Percentiles rank a stretch among this genome's conserved stretches.
Conservation (phyloP, 35 echinoderm and acorn worm species). For the Anneissia japonica region DNA sequence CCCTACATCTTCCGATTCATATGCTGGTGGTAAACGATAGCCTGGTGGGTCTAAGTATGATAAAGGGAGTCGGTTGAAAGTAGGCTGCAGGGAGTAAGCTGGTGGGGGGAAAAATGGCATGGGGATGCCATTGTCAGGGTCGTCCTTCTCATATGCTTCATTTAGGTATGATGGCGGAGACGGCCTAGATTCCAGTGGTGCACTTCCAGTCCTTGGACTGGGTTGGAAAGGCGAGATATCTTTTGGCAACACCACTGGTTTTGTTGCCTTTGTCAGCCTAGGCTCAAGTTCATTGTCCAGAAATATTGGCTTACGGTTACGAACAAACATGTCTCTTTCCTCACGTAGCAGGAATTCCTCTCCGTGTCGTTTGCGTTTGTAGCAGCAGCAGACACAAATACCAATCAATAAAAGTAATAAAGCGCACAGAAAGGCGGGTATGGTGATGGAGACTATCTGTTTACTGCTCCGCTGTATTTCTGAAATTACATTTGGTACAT, state of each 20-base stretch:
- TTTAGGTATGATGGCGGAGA: slow-evolving; percentile 35
- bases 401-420: slow-evolving; percentile 12
- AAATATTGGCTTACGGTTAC: slow-evolving; percentile 47
- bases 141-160: slow-evolving; percentile 24
- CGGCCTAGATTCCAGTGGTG: not conserved
- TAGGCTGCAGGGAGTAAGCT: slow-evolving; percentile 24
- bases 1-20: slow-evolving; percentile 33
- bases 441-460: slow-evolving; percentile 8
- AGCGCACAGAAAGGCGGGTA: slow-evolving; percentile 17
- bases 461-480: not conserved
- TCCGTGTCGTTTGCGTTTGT: slow-evolving; percentile 37
- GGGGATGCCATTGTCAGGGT: slow-evolving; percentile 6
- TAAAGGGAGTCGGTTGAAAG: not conserved
- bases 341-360: slow-evolving; percentile 43
- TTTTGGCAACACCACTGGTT: slow-evolving; percentile 38
- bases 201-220: not conserved
- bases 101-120: slow-evolving; percentile 6
- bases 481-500: slow-evolving; percentile 12
- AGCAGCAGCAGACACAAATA: slow-evolving; percentile 17
- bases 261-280: not conserved
- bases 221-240: slow-evolving; percentile 25
- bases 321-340: slow-evolving; percentile 33
- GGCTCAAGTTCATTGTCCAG: slow-evolving; percentile 25
- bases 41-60: slow-evolving; percentile 2
- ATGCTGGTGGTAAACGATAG: slow-evolving; percentile 41